Evolutionary conservation across 2,888 invertebrate genomes (phyloP), one percentile per base, ranked within the genome.

Genomic region (Rhogogaster chlorosoma): DNA sequence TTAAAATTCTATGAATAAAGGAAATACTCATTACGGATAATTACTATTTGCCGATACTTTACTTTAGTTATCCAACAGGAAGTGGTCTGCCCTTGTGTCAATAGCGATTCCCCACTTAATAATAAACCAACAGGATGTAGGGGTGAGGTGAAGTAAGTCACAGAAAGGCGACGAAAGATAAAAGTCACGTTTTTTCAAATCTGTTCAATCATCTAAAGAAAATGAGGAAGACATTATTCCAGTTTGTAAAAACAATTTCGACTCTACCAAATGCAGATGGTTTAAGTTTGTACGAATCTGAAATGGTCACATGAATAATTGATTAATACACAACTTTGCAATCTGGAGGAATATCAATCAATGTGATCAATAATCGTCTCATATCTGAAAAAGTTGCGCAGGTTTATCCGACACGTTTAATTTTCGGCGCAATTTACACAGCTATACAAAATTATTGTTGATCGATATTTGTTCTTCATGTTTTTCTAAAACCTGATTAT

Each of bases 1-100:
- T 80, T n/a, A 57, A 36, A 80, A 80, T 36, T 61, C 61, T 57
- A n/a, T 61, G 18, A 57, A 38, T 80, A 61, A 80, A 80, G 80
- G 80, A 57, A 57, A 80, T 61, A 61, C 61, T 80, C n/a, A 80
- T 80, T 61, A 80, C 80, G 61, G 38, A 61, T 80, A 80, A 80
- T 80, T 80, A 80, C 57, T 57, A 61, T 12, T 22, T 10, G 61
- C 22, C 38, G 80, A 80, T 80, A 80, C 61, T 78, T 36, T 78
- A n/a, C 78, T 61, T 61, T 6, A 38, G 61, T 80, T 38, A 80
- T 61, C 36, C 36, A 57, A 80, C 80, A 61, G 80, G 61, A 80
- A 80, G 80, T 38, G n/a, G 57, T 80, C n/a, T 36, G 57, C 80
- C 80, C 80, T 61, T 80, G 80, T 57, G 61, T 38, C 57, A 36